Evolutionary conservation across 2,797 vertebrate genomes (phyloP), one percentile per base, ranked within the genome.

Genomic region (Sebastes nivosus): DNA sequence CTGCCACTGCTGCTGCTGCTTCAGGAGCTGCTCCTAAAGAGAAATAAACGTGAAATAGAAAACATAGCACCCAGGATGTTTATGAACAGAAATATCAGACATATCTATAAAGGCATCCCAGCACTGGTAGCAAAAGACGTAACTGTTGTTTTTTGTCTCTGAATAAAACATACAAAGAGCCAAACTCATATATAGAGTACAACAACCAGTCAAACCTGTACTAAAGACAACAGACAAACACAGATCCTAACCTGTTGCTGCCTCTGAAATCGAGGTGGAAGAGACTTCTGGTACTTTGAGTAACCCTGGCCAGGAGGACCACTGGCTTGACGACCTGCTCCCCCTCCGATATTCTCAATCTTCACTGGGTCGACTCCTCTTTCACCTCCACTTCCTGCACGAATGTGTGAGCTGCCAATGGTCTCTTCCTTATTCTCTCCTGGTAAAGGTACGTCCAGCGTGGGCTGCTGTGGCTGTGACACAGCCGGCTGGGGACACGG

Each of bases 231-330:
- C 3, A 52, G 5, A 52, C 2, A 54, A 67, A 7, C 12, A 29
- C 6, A 75, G 22, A 58, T 72, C 4, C 88, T 87, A 54, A 98
- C 98, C 96, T 99, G 98, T 78, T 99, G 98, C 83, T 99, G 98
- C 82, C 97, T 95, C 94, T 99, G 98, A 91, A 98, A 98, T 67
- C 97, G 97, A 70, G 98, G 98, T 1, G 97, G 98, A 81, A 99
- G 94, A 1, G 97, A 98, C 92, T 99, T 99, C 92, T 99, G 98
- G 89, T 98, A 99, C 88, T 98, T 98, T 36, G 97, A 97, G 85
- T 98, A 99, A 75, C 97, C 95, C 65, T 96, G 96, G 5, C 94
- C 91, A 32, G 96, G 91, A 61, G 94, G 94, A 70, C 94, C 93
- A 70, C 94, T 90, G 1, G 93, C 78, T 82, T 96, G 97, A 38